phyloP scores from a whole-genome alignment of 2,797 vertebrate genomes.

The Tangara arthus region DNA sequence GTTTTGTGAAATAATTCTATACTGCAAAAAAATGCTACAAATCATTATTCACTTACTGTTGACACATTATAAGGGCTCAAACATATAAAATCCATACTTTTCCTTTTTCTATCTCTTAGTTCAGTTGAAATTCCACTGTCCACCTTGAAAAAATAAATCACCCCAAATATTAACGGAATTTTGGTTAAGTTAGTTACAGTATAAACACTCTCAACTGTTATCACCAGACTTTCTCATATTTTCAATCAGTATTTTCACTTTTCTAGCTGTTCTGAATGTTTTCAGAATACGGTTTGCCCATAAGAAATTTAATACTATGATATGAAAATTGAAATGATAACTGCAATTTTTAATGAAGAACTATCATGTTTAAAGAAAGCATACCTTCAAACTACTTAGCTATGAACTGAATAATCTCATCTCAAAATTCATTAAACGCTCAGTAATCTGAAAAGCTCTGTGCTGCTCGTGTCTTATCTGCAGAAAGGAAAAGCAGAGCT shows the following conservation, averaged over 20 bases:
- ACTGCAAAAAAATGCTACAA: neutral
- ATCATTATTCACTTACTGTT: neutral
- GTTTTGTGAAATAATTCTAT: neutral
- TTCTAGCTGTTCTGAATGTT: neutral
- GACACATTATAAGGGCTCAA: neutral
- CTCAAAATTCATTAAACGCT: neutral
- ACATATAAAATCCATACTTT: neutral
- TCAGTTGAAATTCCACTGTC: neutral
- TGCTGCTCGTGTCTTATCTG: neutral
- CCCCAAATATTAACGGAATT: neutral
- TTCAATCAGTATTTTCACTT: neutral
- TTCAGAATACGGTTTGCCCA: neutral
- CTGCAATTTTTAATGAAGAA: neutral
- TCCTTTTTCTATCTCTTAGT: neutral
- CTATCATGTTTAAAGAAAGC: neutral
- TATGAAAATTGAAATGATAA: neutral
- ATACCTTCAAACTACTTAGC: neutral
- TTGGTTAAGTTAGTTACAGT: neutral
- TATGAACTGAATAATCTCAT: slow-evolving; percentile 35
- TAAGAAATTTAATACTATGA: neutral
- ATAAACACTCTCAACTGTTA: neutral
- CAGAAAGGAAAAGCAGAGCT: neutral
- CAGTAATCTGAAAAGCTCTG: slow-evolving; percentile 11
- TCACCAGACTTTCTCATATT: neutral
- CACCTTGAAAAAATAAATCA: neutral